phyloP scores from a whole-genome alignment of 2,888 invertebrate genomes.

The Pheosia gnoma region DNA sequence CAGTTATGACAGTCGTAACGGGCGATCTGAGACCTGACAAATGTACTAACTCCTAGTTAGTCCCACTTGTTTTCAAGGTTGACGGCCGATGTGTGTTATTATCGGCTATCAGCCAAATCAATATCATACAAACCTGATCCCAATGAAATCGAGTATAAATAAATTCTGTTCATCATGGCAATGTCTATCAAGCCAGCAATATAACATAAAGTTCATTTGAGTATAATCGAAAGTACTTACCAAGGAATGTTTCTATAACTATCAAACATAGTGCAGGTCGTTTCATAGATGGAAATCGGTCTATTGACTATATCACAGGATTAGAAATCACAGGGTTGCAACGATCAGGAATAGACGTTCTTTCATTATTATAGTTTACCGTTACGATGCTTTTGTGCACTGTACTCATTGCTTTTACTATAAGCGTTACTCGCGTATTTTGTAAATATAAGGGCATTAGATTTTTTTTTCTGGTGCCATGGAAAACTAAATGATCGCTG shows the following conservation, averaged over 20 bases:
- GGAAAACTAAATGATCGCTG: slow-evolving; percentile 16
- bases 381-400: slow-evolving; percentile 20
- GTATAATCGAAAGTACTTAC: neutral
- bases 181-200: no score
- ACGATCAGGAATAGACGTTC: slow-evolving; percentile 50
- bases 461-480: slow-evolving; percentile 35
- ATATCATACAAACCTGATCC: no score
- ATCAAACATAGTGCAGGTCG: slow-evolving; percentile 30
- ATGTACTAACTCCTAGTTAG: no score
- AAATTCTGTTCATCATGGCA: no score
- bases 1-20: no score
- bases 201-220: no score
- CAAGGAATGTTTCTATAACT: slow-evolving; percentile 12
- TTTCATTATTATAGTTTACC: slow-evolving; percentile 28
- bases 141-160: no score
- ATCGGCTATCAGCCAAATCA: no score
- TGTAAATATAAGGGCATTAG: slow-evolving; percentile 4
- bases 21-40: no score
- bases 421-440: slow-evolving; percentile 9
- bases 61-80: no score
- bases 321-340: slow-evolving; percentile 79
- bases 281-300: slow-evolving; percentile 60
- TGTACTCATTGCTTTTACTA: slow-evolving; percentile 35
- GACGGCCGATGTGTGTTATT: no score
- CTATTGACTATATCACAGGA: slow-evolving; percentile 67